A percentile compares a stretch with the other conserved stretches of the same genome.
These are phyloP conservation scores for Sprattus sprattus DNA, from an alignment of 2,113 vertebrate species.

Conservation along the genomic window DNA sequence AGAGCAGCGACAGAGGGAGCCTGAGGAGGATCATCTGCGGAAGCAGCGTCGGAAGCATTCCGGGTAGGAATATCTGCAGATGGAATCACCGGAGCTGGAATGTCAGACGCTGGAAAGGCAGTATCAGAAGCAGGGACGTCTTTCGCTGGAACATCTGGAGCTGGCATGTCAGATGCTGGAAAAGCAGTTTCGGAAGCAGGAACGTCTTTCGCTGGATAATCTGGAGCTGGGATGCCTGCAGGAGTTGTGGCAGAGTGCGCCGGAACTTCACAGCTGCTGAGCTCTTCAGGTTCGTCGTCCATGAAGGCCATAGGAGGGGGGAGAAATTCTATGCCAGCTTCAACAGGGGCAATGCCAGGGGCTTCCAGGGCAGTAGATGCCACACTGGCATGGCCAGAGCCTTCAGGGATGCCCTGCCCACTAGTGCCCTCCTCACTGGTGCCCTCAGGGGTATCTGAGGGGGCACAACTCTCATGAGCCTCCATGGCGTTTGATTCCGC, in stretches of 20 bases:
- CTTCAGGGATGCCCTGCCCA: not conserved
- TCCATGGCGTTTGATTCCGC: not conserved
- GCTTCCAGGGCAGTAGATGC: not conserved
- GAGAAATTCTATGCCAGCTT: conserved; percentile 50
- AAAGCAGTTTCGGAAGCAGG: not conserved
- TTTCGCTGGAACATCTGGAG: not conserved
- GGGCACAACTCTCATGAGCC: not conserved
- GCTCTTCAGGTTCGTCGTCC: conserved; percentile 63
- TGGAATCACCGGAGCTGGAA: not conserved
- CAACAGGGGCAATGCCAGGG: conserved; percentile 2
- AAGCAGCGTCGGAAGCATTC: not conserved
- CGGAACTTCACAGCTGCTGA: not conserved
- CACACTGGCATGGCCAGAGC: not conserved
- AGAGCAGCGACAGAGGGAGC: not conserved
- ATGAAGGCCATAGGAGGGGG: conserved; percentile 74
- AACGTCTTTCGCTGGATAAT: not conserved
- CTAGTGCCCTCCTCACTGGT: not conserved
- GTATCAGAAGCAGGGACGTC: not conserved
- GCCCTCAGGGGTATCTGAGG: not conserved
- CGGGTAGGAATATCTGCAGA: not conserved
- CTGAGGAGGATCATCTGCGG: not conserved
- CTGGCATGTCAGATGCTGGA: not conserved
- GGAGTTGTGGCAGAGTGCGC: not conserved
- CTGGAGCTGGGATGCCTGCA: not conserved
- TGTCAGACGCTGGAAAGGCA: not conserved